Evolutionary conservation across 2,888 invertebrate genomes (phyloP), one percentile per base, ranked within the genome.

Genomic region (Tenthredo scrophulariae): DNA sequence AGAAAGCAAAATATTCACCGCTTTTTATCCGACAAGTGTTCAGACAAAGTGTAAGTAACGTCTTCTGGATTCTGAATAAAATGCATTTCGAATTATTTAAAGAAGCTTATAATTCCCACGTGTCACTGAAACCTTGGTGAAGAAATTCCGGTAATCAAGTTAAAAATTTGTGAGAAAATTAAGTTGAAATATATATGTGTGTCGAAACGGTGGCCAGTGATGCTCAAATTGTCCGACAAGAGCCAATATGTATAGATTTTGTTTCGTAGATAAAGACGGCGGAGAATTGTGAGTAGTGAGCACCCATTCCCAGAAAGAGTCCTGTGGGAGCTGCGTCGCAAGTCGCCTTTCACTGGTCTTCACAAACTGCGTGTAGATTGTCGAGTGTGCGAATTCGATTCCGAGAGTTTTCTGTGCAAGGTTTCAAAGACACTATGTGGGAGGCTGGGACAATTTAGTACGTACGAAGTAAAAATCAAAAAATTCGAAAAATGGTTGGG

Each of bases 241-340:
- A 74, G 13, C 37, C 22, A 9, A 40, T 29, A 5, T 2, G n/a
- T 37, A 37, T 29, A 26, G 80, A 37, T 62, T 22, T 22, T 10
- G 7, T 9, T 37, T 22, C 13, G 37, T 37, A 40, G 22, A 22
- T 37, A 58, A 33, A 54, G 62, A 62, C 13, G 40, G 22, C 0
- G 22, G 5, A 37, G 10, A 37, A 50, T 29, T n/a, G 26, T 77
- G 22, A 40, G 80, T 43, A 40, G 29, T 29, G 58, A 33, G 83
- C 90, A 89, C 89, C 88, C 89, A 87, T 89, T 90, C 89, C 90
- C 90, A 89, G 90, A 92, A 93, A 92, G 91, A 92, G 91, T 90
- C 93, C 90, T 91, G 87, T 89, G 93, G 91, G 93, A 92, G 89
- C 89, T 90, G 89, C 91, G 92, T 92, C 92, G n/a, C n/a, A 92